phyloP scores from a whole-genome alignment of 2,113 vertebrate species.

The Rhagologus leucostigma region DNA sequence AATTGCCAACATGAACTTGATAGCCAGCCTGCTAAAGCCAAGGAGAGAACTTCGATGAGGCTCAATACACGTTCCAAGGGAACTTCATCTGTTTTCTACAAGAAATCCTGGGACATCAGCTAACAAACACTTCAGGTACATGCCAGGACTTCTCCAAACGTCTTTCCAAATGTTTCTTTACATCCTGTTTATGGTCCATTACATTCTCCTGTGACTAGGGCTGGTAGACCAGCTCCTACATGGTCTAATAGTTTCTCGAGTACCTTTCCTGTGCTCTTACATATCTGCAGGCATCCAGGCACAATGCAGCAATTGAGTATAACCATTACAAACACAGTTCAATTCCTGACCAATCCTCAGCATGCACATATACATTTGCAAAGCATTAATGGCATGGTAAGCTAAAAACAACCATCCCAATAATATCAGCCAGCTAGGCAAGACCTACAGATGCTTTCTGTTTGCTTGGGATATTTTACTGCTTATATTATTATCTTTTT shows the following conservation, averaged over 20 bases:
- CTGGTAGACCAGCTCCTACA: slow-evolving; percentile 7
- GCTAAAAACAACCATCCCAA: not conserved
- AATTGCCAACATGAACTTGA: not conserved
- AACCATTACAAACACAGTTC: not conserved
- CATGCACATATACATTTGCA: not conserved
- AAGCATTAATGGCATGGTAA: not conserved
- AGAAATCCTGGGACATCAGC: not conserved
- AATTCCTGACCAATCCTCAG: slow-evolving; percentile 9
- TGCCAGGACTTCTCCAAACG: not conserved
- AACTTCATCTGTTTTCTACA: not conserved
- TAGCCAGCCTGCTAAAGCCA: not conserved
- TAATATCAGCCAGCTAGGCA: slow-evolving; percentile 17
- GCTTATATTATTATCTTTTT: slow-evolving; percentile 50
- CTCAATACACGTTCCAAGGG: fast-evolving
- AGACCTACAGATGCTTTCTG: slow-evolving; percentile 65
- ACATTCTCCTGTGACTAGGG: not conserved
- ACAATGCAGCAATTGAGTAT: not conserved
- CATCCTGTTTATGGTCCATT: not conserved
- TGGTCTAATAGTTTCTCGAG: not conserved
- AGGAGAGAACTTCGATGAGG: not conserved
- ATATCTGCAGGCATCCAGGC: not conserved
- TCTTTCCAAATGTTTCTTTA: not conserved
- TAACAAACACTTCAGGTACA: not conserved
- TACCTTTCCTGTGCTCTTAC: not conserved
- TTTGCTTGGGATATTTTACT: slow-evolving; percentile 71